Conservation (phyloP, 2,797 vertebrate species). For the Synanceia verrucosa region DNA sequence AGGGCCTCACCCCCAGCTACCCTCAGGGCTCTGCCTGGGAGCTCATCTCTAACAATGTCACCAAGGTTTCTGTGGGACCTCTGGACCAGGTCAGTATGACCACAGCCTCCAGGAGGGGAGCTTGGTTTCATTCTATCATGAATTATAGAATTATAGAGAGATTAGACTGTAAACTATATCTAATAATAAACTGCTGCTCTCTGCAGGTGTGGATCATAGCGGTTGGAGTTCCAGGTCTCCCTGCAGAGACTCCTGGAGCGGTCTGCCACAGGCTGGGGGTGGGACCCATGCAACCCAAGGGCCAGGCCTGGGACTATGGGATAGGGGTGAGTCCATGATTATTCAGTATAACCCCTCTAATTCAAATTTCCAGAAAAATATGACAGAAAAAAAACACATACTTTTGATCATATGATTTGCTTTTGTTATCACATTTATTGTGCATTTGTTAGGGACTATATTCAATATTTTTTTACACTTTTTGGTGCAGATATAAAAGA, state of each 20-base stretch:
- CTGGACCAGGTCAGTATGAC: conserved; percentile 90
- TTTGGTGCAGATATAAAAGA: background rate
- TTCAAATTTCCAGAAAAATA: background rate
- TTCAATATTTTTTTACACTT: background rate
- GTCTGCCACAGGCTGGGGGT: conserved; percentile 91
- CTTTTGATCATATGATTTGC: background rate
- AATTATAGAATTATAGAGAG: background rate
- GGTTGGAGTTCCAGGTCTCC: conserved; percentile 91
- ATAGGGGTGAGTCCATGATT: conserved; percentile 87
- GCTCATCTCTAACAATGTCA: conserved; percentile 93
- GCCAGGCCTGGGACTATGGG: conserved; percentile 94
- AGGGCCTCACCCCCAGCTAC: conserved; percentile 94
- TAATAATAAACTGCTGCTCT: background rate
- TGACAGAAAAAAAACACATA: background rate
- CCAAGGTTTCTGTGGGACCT: conserved; percentile 92
- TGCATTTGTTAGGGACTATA: background rate
- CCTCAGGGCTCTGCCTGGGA: conserved; percentile 96
- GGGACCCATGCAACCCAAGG: conserved; percentile 90
- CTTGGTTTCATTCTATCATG: too few species aligned
- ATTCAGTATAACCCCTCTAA: background rate
- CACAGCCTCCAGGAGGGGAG: background rate
- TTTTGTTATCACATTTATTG: background rate
- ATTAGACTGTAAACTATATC: background rate
- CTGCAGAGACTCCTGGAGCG: conserved; percentile 87
- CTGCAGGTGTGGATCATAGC: conserved; percentile 94